Conservation (phyloP, 2,113 vertebrate genomes). For the Lota lota region DNA sequence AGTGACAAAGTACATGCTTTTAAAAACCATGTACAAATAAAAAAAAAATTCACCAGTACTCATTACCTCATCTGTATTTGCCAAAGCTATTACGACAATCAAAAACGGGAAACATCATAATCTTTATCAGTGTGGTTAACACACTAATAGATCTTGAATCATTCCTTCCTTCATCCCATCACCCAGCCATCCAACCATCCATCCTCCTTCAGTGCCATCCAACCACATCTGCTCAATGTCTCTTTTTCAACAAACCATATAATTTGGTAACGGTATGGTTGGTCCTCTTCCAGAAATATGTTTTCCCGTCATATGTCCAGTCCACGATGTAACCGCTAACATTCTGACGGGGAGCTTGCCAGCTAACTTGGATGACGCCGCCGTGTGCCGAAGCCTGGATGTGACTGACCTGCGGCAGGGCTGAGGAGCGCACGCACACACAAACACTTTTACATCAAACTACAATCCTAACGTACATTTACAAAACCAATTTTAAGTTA, state of each 20-base stretch:
- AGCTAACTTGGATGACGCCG: slow-evolving; percentile 38
- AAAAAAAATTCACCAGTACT: too few species aligned
- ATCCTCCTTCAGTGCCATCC: neutral
- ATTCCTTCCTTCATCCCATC: neutral
- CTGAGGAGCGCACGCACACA: slow-evolving; percentile 21
- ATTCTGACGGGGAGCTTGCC: slow-evolving; percentile 38
- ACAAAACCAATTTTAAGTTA: neutral
- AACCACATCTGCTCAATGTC: neutral
- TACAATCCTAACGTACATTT: neutral
- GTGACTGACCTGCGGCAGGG: slow-evolving; percentile 37
- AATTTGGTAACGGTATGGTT: slow-evolving; percentile 35
- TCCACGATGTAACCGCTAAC: slow-evolving; percentile 57
- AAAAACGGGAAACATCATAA: slow-evolving; percentile 9
- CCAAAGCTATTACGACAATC: neutral
- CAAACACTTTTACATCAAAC: neutral
- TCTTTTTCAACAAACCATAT: slow-evolving; percentile 40
- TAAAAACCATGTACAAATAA: neutral
- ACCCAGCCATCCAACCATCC: neutral
- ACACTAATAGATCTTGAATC: neutral
- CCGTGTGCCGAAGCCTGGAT: slow-evolving; percentile 14
- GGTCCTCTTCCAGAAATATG: slow-evolving; percentile 50
- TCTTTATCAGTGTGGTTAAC: neutral
- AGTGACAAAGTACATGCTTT: slow-evolving; percentile 8
- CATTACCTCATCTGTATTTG: slow-evolving; percentile 1
- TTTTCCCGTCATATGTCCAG: slow-evolving; percentile 51